Evolutionary conservation across 1,140 invertebrate species (phyloP).

Genomic region (Aphidius ervi): DNA sequence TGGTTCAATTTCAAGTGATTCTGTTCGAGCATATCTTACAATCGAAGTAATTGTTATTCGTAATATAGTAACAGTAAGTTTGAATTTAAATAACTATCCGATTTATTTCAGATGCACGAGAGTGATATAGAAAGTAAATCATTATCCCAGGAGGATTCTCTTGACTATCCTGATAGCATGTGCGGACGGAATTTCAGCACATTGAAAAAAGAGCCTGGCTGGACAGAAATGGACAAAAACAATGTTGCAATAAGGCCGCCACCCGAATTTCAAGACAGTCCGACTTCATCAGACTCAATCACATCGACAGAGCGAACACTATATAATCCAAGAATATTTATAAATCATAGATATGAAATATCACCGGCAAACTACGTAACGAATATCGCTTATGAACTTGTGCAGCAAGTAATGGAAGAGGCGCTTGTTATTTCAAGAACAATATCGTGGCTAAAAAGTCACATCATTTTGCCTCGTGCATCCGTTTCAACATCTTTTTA

Average conservation of each 20-base stretch:
- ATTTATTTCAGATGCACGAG: conserved; percentile 56
- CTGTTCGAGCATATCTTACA: conserved; percentile 49
- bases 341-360: conserved; percentile 25
- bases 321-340: conserved; percentile 34
- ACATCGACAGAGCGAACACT: conserved; percentile 40
- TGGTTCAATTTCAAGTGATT: conserved; percentile 53
- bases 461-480: neutral
- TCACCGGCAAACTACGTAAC: conserved; percentile 40
- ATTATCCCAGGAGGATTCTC: conserved; percentile 59
- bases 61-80: neutral
- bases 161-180: conserved; percentile 67
- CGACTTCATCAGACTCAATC: conserved; percentile 47
- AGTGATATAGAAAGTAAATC: conserved; percentile 64
- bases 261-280: conserved; percentile 71
- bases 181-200: conserved; percentile 77
- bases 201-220: conserved; percentile 69
- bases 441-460: conserved; percentile 48
- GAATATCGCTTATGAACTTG: conserved; percentile 29
- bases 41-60: conserved; percentile 40
- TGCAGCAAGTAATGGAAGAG: conserved; percentile 44
- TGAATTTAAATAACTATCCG: neutral
- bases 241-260: conserved; percentile 70
- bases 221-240: conserved; percentile 50
- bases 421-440: conserved; percentile 44
- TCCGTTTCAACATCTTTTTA: neutral